These are phyloP conservation scores for Amphimedon queenslandica DNA, from an alignment of 37 sponge, comb jelly and placozoan species.

Conservation along the genomic window DNA sequence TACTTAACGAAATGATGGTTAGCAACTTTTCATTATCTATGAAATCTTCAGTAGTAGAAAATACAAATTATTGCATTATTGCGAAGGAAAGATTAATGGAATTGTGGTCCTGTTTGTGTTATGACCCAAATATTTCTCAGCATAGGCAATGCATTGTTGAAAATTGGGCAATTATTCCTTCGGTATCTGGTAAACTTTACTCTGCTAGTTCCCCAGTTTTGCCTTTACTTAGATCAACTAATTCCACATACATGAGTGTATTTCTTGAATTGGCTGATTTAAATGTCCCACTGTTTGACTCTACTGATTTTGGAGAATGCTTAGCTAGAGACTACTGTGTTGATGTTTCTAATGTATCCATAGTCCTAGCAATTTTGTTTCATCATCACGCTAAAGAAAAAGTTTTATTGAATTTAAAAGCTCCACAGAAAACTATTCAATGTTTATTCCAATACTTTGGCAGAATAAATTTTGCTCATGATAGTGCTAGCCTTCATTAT, in stretches of 20 bases:
- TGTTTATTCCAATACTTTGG: slow-evolving; percentile 16
- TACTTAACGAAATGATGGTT: not conserved
- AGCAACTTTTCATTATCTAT: not conserved
- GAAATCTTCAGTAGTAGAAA: too few relatives aligned
- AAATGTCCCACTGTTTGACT: not conserved
- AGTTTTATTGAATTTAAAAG: too few relatives aligned
- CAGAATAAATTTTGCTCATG: slow-evolving; percentile 4
- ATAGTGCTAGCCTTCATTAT: not conserved
- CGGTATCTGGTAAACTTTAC: slow-evolving; percentile 12
- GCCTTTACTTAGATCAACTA: not conserved
- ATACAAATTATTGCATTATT: too few relatives aligned
- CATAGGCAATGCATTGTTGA: not conserved
- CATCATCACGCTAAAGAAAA: not conserved
- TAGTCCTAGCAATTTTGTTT: not conserved
- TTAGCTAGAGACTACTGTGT: not conserved
- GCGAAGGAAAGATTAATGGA: not conserved
- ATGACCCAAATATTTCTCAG: slow-evolving; percentile 4
- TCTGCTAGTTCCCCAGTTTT: not conserved
- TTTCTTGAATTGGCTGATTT: not conserved
- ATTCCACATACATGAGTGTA: too few relatives aligned
- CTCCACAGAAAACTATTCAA: not conserved
- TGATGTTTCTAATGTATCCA: not conserved
- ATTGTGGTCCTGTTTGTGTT: slow-evolving; percentile 17
- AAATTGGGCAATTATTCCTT: slow-evolving; percentile 26
- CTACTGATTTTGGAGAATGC: not conserved